Evolutionary conservation across 2,888 invertebrate genomes (phyloP), one percentile per base, ranked within the genome.

Genomic region (Phoenoteleia sp.): DNA sequence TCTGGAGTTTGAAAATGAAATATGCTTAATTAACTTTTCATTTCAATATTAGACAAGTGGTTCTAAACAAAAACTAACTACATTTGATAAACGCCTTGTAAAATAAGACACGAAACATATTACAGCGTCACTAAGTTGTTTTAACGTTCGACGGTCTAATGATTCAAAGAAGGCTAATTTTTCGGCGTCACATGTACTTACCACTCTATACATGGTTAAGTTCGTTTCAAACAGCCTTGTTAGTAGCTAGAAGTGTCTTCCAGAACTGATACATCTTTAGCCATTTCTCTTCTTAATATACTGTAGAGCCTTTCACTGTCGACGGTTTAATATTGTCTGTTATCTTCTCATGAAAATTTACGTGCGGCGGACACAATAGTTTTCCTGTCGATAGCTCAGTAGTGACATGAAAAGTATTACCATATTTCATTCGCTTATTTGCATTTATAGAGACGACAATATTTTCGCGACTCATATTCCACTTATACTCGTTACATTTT

Each of bases 281-380:
- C 82, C 88, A 90, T 89, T 91, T 89, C 92, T 80, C 91, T 90
- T 91, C 92, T 92, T 93, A 93, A 93, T 93, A 93, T 93, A 93
- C 90, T 87, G 80, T 36, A 67, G 77, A 80, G 91, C 93, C 93
- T 93, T 93, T 93, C 93, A 93, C 93, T 91, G 91, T 89, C 88
- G 88, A 72, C 80, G 89, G 86, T 83, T 84, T 88, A 85, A 86
- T 91, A 90, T 91, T 87, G 91, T 89, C 89, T 83, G 75, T 76
- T 81, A 84, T 85, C 85, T 82, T 85, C 81, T 71, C 79, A 76
- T 84, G 47, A 72, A 75, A 54, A 87, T 90, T 85, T 77, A 84
- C 85, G 27, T 64, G 47, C 45, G 29, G 45, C 47, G 23, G 49
- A 49, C 33, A 81, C 74, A 75, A 81, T 76, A 71, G 49, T 74